These are phyloP conservation scores for Aquatica leii DNA, from an alignment of 2,888 invertebrate species.

Conservation along the genomic window DNA sequence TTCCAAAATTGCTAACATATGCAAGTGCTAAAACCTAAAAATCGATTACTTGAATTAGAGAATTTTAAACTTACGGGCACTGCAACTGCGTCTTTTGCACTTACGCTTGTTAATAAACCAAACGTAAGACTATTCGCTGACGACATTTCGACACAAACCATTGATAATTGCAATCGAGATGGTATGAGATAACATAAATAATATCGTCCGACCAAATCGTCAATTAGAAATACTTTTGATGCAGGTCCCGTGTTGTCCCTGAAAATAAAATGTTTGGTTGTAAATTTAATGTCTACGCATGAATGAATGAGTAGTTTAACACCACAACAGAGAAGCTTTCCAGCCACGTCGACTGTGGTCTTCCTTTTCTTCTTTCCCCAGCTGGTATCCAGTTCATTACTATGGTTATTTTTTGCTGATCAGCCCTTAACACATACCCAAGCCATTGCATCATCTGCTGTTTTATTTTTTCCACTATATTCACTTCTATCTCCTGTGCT, in stretches of 20 bases:
- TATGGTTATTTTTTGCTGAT: too few species aligned
- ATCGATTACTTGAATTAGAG: not conserved
- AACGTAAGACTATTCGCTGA: slow-evolving; percentile 76
- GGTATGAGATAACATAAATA: slow-evolving; percentile 82
- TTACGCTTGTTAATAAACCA: slow-evolving; percentile 74
- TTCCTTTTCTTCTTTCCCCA: too few species aligned
- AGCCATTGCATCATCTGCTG: too few species aligned
- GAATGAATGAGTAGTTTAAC: too few species aligned
- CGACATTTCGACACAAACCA: slow-evolving; percentile 73
- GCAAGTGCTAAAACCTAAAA: slow-evolving; percentile 65
- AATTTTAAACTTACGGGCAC: slow-evolving; percentile 67
- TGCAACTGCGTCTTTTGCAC: slow-evolving; percentile 85
- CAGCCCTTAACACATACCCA: too few species aligned
- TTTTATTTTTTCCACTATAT: too few species aligned
- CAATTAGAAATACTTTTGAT: slow-evolving; percentile 80
- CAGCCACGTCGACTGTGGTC: too few species aligned
- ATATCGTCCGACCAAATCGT: slow-evolving; percentile 86
- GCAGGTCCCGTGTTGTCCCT: slow-evolving; percentile 65
- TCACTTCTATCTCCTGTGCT: too few species aligned
- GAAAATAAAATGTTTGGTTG: slow-evolving; percentile 10
- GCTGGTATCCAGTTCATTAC: too few species aligned
- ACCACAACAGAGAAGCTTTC: too few species aligned
- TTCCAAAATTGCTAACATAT: slow-evolving; percentile 87
- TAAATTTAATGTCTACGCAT: too few species aligned
- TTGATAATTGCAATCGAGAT: slow-evolving; percentile 71